phyloP scores from a whole-genome alignment of 1,140 invertebrate species.

The Bombus turneri region DNA sequence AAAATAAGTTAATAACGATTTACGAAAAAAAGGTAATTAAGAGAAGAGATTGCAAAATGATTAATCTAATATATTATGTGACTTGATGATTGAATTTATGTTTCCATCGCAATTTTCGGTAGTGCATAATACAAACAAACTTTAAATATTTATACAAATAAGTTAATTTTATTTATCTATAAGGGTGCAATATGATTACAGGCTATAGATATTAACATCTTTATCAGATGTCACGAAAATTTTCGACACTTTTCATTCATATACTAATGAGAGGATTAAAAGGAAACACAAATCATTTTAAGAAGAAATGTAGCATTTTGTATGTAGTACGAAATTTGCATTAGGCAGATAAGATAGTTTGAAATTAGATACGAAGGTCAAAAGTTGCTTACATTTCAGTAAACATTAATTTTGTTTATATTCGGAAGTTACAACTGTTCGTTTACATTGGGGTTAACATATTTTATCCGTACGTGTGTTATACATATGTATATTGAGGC shows the following conservation, averaged over 20 bases:
- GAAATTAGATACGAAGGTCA: background rate
- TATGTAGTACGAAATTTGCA: background rate
- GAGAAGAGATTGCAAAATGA: too few relatives aligned
- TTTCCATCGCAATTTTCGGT: too few relatives aligned
- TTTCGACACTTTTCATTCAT: background rate
- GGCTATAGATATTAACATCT: background rate
- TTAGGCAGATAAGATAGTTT: slow-evolving; percentile 21
- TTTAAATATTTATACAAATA: background rate
- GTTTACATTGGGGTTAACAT: background rate
- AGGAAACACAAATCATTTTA: background rate
- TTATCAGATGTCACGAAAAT: background rate
- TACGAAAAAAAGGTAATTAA: background rate
- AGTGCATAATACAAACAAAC: background rate
- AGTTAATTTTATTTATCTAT: background rate
- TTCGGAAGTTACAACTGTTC: background rate
- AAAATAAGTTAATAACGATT: background rate
- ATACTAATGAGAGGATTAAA: background rate
- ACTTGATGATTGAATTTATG: background rate
- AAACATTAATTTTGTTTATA: background rate
- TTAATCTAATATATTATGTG: background rate
- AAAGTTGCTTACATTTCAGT: background rate
- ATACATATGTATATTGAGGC: background rate
- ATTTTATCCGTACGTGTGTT: fast-evolving
- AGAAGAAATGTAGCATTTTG: background rate
- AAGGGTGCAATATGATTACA: background rate